Conservation (phyloP, 2,888 invertebrate genomes). For the Parnassius mnemosyne region DNA sequence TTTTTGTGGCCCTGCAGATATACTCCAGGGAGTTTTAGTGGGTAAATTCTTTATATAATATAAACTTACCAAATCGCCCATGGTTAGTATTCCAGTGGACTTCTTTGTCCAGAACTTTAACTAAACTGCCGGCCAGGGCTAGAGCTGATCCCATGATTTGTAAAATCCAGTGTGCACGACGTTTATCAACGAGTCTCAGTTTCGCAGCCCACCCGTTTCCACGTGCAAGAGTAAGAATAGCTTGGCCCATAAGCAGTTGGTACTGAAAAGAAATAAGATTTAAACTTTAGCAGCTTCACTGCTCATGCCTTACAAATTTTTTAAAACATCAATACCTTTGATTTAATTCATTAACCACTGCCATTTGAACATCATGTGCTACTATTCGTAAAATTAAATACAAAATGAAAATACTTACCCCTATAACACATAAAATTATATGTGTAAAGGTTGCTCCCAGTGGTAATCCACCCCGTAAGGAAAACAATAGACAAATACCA, state of each 20-base stretch:
- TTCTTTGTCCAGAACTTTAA: slow-evolving; percentile 49
- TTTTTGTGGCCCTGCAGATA: slow-evolving; percentile 33
- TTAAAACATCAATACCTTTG: too few species aligned
- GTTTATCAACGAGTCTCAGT: slow-evolving; percentile 53
- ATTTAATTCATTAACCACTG: not conserved
- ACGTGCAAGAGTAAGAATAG: slow-evolving; percentile 54
- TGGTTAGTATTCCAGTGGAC: slow-evolving; percentile 51
- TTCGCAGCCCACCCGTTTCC: slow-evolving; percentile 58
- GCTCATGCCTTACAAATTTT: too few species aligned
- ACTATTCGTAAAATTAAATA: not conserved
- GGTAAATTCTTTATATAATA: not conserved
- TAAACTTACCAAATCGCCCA: slow-evolving; percentile 49
- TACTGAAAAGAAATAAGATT: slow-evolving; percentile 47
- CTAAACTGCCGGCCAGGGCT: slow-evolving; percentile 55
- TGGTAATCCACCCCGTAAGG: slow-evolving; percentile 48
- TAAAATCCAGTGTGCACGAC: slow-evolving; percentile 57
- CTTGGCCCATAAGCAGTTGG: slow-evolving; percentile 64
- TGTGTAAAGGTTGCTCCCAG: slow-evolving; percentile 48
- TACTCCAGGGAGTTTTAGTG: slow-evolving; percentile 23
- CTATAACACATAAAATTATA: slow-evolving; percentile 59
- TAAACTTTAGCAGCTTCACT: not conserved
- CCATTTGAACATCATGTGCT: slow-evolving; percentile 38
- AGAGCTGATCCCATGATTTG: slow-evolving; percentile 58
- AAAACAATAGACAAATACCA: slow-evolving; percentile 44
- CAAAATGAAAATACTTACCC: slow-evolving; percentile 50